Base-by-base conservation (phyloP, 2,888 invertebrate species). In the Gibbula magus region DNA sequence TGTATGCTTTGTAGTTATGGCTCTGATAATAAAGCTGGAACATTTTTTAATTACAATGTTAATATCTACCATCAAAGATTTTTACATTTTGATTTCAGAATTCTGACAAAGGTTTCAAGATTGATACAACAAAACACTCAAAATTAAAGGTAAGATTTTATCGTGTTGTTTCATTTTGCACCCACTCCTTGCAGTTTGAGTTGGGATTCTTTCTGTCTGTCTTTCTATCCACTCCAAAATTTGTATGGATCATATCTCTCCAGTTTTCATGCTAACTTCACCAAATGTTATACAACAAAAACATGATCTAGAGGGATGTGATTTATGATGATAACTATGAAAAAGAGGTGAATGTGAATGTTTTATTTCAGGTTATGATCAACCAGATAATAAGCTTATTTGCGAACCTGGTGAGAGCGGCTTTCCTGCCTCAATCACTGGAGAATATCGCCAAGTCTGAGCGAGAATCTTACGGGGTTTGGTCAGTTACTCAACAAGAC, bases 351-450 rank as follows among this genome's bases (percentile, higher is more conserved):
- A 74, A 10, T n/a, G 22, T 51, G 13, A 35, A n/a, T n/a, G 10
- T 45, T 22, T n/a, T 51, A 45, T 66, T 67, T 16, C 87, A 96
- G 96, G 95, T 95, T 89, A 96, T 97, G 95, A 95, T 97, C 88
- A 94, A 96, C 91, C 95, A 95, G 78, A 95, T 96, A 4, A 96
- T 97, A 82, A 95, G 96, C 84, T 94, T 95, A 83, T 96, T 96
- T 93, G 95, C 96, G 76, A 94, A 95, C 67, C 95, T 96, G 88
- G 94, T 97, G 87, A 94, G 96, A 52, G 94, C 95, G 22, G 96
- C 96, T 61, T 94, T 97, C 84, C 93, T 97, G 82, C 95, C 96
- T 18, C 95, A 95, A 61, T 95, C 95, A 0, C 88, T 94, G 75
- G 94, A 94, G 82, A 94, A 94, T 83, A 81, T 92, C 61, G 84